Conservation (phyloP, 35 echinoderm and acorn worm genomes). For the Apostichopus japonicus region DNA sequence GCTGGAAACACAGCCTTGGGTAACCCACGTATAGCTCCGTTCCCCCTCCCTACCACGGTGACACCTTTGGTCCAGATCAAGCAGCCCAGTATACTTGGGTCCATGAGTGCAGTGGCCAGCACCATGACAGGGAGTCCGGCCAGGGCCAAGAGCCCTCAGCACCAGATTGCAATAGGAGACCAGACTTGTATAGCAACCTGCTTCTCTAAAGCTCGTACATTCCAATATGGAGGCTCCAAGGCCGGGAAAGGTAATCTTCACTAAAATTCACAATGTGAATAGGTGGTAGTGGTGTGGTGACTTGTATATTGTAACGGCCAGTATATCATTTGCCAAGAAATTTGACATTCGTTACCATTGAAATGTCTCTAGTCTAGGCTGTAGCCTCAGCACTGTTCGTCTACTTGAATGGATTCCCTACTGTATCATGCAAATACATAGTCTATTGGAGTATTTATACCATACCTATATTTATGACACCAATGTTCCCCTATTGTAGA, state of each 20-base stretch:
- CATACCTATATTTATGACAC: too few species aligned
- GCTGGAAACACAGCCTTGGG: conserved; percentile 72
- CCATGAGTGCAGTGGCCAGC: conserved; percentile 60
- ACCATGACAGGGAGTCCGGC: conserved; percentile 47
- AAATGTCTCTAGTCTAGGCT: too few species aligned
- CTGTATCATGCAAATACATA: too few species aligned
- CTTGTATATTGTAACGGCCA: too few species aligned
- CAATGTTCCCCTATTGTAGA: too few species aligned
- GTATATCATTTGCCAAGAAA: too few species aligned
- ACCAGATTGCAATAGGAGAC: conserved; percentile 37
- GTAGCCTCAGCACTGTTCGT: too few species aligned
- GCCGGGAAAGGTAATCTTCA: conserved; percentile 34
- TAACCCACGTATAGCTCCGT: conserved; percentile 88
- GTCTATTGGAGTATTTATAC: too few species aligned
- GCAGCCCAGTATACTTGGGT: conserved; percentile 67
- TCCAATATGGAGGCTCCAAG: conserved; percentile 51
- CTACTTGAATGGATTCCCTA: too few species aligned
- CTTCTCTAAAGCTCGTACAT: conserved; percentile 55
- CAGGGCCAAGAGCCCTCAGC: conserved; percentile 13
- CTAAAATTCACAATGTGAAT: not conserved
- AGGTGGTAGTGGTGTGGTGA: not conserved
- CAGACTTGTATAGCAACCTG: conserved; percentile 40
- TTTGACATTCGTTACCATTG: too few species aligned
- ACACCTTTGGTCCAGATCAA: conserved; percentile 82
- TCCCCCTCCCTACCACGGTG: conserved; percentile 78